A percentile compares a stretch with the other conserved stretches of the same genome.
phyloP scores from a whole-genome alignment of 1,140 invertebrate species.

The Chelonus insularis region DNA sequence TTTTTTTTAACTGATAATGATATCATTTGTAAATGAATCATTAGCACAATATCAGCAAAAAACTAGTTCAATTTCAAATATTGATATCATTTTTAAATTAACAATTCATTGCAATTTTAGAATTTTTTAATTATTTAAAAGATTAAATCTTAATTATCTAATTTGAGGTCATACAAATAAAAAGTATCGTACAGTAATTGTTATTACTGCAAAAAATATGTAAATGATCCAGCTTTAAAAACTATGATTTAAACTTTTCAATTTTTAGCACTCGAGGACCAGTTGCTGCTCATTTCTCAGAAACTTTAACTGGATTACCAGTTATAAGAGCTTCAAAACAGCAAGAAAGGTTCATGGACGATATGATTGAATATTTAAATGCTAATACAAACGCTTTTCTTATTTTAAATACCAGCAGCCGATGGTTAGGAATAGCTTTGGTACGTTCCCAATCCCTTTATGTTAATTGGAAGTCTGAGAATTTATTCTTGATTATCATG shows the following conservation, averaged over 20 bases:
- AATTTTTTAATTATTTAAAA: not conserved
- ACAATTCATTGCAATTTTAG: too few relatives aligned
- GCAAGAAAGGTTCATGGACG: slow-evolving; percentile 67
- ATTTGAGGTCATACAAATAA: too few relatives aligned
- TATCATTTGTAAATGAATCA: too few relatives aligned
- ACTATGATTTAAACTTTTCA: slow-evolving; percentile 14
- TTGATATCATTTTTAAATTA: too few relatives aligned
- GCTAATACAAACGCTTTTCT: slow-evolving; percentile 75
- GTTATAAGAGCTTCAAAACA: slow-evolving; percentile 73
- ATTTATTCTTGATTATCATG: slow-evolving; percentile 1
- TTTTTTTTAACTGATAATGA: too few relatives aligned
- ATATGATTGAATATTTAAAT: slow-evolving; percentile 70
- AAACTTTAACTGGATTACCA: slow-evolving; percentile 70
- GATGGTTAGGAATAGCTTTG: slow-evolving; percentile 80
- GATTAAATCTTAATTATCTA: too few relatives aligned
- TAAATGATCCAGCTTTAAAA: slow-evolving; percentile 3
- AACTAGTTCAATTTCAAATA: too few relatives aligned
- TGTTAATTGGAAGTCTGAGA: not conserved
- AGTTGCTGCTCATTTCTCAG: slow-evolving; percentile 72
- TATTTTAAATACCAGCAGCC: slow-evolving; percentile 76
- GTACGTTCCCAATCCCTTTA: slow-evolving; percentile 60
- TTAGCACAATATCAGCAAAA: too few relatives aligned
- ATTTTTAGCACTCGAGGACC: slow-evolving; percentile 67
- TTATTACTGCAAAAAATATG: too few relatives aligned
- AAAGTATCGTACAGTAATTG: too few relatives aligned